A percentile compares a stretch with the other conserved stretches of the same genome.
Evolutionary conservation across 64 coral and sea anemone genomes (phyloP).

Genomic region (Porites lutea): DNA sequence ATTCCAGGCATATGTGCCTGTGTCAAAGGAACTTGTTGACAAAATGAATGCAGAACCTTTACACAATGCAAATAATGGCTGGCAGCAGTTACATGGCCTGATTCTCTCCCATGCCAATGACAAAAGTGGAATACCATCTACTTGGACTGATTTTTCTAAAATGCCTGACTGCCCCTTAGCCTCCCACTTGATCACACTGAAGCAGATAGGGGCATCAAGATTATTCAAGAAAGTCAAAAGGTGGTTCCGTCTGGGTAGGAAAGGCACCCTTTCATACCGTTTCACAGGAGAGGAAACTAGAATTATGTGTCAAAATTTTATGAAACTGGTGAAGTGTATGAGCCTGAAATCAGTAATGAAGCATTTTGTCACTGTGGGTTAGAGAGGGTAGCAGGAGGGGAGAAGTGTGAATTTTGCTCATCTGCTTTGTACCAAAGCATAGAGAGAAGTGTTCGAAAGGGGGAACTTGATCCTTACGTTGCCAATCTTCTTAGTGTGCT

Average conservation of each 20-base stretch:
- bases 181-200: constrained; percentile 36
- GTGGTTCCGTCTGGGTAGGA: constrained; percentile 63
- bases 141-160: constrained; percentile 22
- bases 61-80: constrained; percentile 75
- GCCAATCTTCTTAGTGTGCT: constrained; percentile 67
- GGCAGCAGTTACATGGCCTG: constrained; percentile 48
- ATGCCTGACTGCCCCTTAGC: constrained; percentile 40
- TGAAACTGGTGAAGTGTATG: constrained; percentile 58
- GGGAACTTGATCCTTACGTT: constrained; percentile 59
- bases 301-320: constrained; percentile 69
- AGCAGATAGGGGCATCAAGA: constrained; percentile 48
- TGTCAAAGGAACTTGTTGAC: constrained; percentile 39
- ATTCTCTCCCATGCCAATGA: constrained; percentile 24
- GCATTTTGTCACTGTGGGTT: constrained; percentile 59
- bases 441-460: constrained; percentile 39
- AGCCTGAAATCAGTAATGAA: constrained; percentile 29
- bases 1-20: constrained; percentile 56
- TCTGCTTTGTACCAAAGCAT: constrained; percentile 44
- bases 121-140: constrained; percentile 23
- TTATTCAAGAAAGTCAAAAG: constrained; percentile 63
- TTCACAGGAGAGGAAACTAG: constrained; percentile 78
- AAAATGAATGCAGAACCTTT: constrained; percentile 54
- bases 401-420: constrained; percentile 53
- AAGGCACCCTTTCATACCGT: constrained; percentile 56
- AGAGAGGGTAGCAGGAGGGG: constrained; percentile 25